These are phyloP conservation scores for Flabesymbios commensalis DNA, from an alignment of 2,888 invertebrate genomes.

Conservation along the genomic window DNA sequence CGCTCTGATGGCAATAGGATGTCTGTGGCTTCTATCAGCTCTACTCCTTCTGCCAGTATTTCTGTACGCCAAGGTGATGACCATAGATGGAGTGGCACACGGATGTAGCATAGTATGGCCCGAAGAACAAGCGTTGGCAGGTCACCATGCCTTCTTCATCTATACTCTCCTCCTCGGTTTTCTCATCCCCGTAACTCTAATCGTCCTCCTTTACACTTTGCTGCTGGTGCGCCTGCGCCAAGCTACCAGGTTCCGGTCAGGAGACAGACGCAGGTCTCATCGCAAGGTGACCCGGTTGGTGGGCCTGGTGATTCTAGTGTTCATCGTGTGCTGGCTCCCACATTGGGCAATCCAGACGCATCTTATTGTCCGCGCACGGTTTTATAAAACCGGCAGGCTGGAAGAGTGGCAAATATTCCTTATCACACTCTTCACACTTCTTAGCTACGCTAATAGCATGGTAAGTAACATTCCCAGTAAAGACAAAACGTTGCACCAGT, in stretches of 20 bases:
- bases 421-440: conserved; percentile 29
- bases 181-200: conserved; percentile 27
- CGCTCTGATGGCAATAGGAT: conserved; percentile 22
- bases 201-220: conserved; percentile 29
- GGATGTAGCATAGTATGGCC: conserved; percentile 31
- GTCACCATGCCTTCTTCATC: conserved; percentile 16
- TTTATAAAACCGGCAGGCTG: too few species aligned
- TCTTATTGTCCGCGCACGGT: too few species aligned
- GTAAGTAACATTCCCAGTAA: too few species aligned
- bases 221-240: conserved; percentile 26
- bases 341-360: conserved; percentile 23
- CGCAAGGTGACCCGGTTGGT: conserved; percentile 22
- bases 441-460: conserved; percentile 33
- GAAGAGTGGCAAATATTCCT: conserved; percentile 22
- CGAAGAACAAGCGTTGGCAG: conserved; percentile 1
- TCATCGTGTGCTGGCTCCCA: conserved; percentile 24
- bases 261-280: conserved; percentile 13
- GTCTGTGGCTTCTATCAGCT: conserved; percentile 31
- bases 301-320: conserved; percentile 17
- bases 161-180: conserved; percentile 33
- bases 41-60: conserved; percentile 32
- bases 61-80: conserved; percentile 26
- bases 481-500: too few species aligned
- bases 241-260: neutral
- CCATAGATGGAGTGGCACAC: neutral